Evolutionary conservation across 1,140 invertebrate species (phyloP), one percentile per base, ranked within the genome.

Genomic region (Ips nitidus): DNA sequence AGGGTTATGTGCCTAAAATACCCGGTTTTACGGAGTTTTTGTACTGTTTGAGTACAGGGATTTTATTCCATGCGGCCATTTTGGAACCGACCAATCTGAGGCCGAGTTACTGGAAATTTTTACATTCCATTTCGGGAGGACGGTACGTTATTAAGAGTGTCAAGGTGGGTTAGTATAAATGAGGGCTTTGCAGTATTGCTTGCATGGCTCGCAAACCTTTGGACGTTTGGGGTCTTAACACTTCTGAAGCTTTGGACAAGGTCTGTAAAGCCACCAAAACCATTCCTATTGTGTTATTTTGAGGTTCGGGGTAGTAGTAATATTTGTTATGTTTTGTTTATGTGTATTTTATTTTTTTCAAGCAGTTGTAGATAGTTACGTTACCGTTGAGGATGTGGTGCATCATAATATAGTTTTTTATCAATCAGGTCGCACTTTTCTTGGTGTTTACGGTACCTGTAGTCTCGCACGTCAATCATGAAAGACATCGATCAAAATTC

Each of bases 91-190:
- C 90, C 69, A 89, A 88, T 76, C 80, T 95, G 50, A 84, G 92
- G 75, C 83, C 89, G 6, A 91, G 91, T n/a, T 95, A 95, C 80
- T 93, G 89, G 86, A 91, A 90, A 77, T 95, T 94, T 80, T 81
- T 95, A 41, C 84, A 88, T 66, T 86, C 84, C 71, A 81, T 94
- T 42, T 94, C 92, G 4, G 90, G 90, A 47, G 87, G 88, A 80
- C 87, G 88, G 90, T 89, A 81, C 81, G 73, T 66, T 65, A 41
- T 62, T 72, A 41, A 47, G 45, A 8, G 45, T 42, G 22, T 45
- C 6, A 60, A 40, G 41, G 41, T 38, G 60, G 43, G 3, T 2
- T 22, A 7, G 8, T 2, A 55, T 55, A 6, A 37, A 47, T 47
- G 6, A 50, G 5, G 47, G 5, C 1, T 5, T 36, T 84, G 43